These are phyloP conservation scores for Orchesella cincta DNA, from an alignment of 1,140 invertebrate genomes.

Conservation along the genomic window DNA sequence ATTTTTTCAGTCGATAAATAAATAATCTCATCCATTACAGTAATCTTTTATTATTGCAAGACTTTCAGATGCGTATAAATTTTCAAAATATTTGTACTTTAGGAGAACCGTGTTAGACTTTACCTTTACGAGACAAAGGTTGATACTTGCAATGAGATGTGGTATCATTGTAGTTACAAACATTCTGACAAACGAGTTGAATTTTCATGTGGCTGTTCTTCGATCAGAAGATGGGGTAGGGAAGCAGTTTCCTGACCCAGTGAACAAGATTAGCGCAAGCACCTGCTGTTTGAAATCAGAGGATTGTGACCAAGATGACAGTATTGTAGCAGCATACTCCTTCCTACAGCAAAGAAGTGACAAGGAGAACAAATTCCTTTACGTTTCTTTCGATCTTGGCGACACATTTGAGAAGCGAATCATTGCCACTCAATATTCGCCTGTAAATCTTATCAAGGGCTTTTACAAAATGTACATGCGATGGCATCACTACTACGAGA, in stretches of 20 bases:
- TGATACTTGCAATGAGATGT: neutral
- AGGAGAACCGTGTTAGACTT: neutral
- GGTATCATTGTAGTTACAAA: neutral
- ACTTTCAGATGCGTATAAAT: no score
- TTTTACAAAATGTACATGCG: neutral
- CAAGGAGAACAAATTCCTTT: neutral
- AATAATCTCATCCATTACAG: no score
- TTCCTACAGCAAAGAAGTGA: neutral
- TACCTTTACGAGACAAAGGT: neutral
- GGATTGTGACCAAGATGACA: neutral
- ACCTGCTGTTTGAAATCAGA: neutral
- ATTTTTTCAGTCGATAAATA: no score
- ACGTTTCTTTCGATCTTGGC: neutral
- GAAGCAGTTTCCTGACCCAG: neutral
- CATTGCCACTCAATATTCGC: neutral
- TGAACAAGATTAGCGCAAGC: neutral
- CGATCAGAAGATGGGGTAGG: neutral
- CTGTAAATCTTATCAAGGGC: conserved; percentile 8
- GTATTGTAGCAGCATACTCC: neutral
- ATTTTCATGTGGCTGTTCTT: neutral
- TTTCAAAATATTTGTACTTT: no score
- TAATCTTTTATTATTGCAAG: no score
- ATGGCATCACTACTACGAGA: neutral
- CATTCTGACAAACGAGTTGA: neutral
- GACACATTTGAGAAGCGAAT: conserved; percentile 12